Percentiles rank a stretch among this genome's conserved stretches.
Evolutionary conservation across 2,113 vertebrate species (phyloP).

Genomic region (Ondatra zibethicus): DNA sequence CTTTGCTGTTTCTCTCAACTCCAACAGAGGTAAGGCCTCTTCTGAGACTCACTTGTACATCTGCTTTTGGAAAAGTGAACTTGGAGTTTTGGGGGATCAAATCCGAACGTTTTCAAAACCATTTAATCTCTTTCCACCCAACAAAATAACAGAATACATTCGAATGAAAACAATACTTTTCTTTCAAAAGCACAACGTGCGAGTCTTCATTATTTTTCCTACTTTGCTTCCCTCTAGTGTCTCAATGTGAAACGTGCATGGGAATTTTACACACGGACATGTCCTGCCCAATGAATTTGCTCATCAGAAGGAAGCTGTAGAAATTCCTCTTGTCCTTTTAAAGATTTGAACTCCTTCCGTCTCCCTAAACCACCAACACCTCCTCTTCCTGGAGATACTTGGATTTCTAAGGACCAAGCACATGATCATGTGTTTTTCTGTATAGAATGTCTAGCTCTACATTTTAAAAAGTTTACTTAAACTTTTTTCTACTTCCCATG

Average conservation of each 20-base stretch:
- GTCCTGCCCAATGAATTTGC: neutral
- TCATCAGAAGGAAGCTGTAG: neutral
- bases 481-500: too few relatives aligned
- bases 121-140: neutral
- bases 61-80: conserved; percentile 36
- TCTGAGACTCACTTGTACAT: neutral
- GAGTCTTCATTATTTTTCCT: conserved; percentile 39
- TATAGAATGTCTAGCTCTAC: neutral
- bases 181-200: neutral
- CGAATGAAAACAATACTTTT: neutral
- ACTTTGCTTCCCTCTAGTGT: conserved; percentile 84
- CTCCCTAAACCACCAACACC: neutral
- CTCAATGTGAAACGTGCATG: conserved; percentile 7
- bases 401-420: neutral
- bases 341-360: neutral
- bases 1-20: neutral
- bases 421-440: neutral
- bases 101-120: conserved; percentile 12
- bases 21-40: neutral
- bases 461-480: neutral
- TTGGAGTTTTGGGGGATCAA: conserved; percentile 29
- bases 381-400: neutral
- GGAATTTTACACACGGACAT: neutral
- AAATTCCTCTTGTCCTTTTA: neutral
- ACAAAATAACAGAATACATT: neutral